Conservation (phyloP, 2,113 vertebrate species). For the Tautogolabrus adspersus region DNA sequence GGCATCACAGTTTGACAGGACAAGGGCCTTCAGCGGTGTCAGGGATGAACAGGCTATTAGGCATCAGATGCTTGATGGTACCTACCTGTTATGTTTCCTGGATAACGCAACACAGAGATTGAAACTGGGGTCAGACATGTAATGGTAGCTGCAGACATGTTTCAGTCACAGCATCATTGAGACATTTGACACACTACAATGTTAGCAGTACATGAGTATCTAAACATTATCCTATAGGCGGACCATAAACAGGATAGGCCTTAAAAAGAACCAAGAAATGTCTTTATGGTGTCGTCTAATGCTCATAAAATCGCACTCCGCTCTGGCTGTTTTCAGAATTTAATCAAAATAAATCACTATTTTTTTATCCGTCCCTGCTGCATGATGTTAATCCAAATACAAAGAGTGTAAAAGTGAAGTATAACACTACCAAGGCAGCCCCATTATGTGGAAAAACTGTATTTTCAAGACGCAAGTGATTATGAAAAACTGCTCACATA, state of each 20-base stretch:
- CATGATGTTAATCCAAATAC: background rate
- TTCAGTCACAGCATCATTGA: conserved; percentile 1
- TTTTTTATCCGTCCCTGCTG: background rate
- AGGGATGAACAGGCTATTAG: conserved; percentile 18
- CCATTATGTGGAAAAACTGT: conserved; percentile 6
- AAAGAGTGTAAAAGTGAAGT: conserved; percentile 10
- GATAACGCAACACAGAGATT: background rate
- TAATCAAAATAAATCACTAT: conserved; percentile 1
- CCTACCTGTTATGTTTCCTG: background rate
- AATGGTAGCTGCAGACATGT: conserved; percentile 3
- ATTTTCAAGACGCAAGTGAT: conserved; percentile 56
- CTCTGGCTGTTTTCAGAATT: background rate
- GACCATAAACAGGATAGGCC: background rate
- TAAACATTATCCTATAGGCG: conserved; percentile 1
- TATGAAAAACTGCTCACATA: conserved; percentile 65
- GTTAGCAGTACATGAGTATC: background rate
- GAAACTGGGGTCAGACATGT: conserved; percentile 14
- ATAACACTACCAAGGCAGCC: background rate
- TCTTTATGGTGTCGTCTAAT: background rate
- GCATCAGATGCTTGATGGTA: background rate
- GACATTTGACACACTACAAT: conserved; percentile 13
- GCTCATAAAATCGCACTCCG: no score
- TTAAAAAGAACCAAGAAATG: background rate
- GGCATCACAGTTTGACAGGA: conserved; percentile 49
- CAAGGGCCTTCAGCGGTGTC: conserved; percentile 16